Evolutionary conservation across 2,797 vertebrate species (phyloP).

Genomic region (Balearica regulorum): DNA sequence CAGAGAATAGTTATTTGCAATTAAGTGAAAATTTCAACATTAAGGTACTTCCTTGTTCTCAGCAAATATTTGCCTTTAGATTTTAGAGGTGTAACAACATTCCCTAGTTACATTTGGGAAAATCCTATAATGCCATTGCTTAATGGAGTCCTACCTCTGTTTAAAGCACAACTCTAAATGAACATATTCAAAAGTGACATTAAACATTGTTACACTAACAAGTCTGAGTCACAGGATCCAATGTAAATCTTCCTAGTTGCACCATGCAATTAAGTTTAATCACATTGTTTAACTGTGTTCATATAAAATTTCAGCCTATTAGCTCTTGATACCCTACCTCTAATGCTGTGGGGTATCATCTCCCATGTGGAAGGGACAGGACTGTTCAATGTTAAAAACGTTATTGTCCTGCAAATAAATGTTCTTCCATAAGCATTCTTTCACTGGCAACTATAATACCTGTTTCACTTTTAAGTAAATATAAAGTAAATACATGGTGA

Average conservation of each 20-base stretch:
- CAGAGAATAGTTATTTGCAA: neutral
- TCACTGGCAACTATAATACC: neutral
- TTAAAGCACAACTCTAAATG: neutral
- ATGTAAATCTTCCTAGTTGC: neutral
- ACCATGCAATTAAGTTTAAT: neutral
- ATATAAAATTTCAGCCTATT: neutral
- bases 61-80: neutral
- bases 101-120: neutral
- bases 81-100: neutral
- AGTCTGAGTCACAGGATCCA: neutral
- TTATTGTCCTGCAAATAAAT: no score
- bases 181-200: neutral
- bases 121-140: rapidly evolving
- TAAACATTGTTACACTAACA: neutral
- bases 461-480: neutral
- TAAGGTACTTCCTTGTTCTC: neutral
- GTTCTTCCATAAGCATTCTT: neutral
- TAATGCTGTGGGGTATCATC: neutral
- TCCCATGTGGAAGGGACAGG: neutral
- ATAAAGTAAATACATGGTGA: neutral
- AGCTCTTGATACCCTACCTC: neutral
- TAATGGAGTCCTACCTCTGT: neutral
- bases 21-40: neutral
- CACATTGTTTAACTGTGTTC: neutral
- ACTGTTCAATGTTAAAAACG: neutral